Evolutionary conservation across 2,888 invertebrate genomes (phyloP).

Genomic region (Toxonevra muliebris): DNA sequence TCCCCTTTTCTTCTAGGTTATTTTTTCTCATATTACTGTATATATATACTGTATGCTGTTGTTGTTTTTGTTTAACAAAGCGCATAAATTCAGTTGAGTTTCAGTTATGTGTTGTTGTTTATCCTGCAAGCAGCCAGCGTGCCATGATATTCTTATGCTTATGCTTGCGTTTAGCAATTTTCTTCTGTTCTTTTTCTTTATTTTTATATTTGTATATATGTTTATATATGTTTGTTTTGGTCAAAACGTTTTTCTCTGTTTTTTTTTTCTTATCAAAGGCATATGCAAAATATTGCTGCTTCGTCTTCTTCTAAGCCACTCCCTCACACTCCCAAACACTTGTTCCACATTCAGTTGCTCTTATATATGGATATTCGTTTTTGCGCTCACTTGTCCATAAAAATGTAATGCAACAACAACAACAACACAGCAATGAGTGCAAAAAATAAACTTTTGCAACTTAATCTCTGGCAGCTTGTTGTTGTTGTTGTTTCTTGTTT

Average conservation of each 20-base stretch:
- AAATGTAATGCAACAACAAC: neutral
- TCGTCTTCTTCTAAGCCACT: neutral
- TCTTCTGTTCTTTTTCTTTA: neutral
- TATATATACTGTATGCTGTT: conserved; percentile 2
- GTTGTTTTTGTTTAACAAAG: conserved; percentile 12
- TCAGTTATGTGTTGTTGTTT: neutral
- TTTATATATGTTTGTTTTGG: neutral
- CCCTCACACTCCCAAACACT: no score
- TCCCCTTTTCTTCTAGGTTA: neutral
- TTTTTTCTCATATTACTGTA: neutral
- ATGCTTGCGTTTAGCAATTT: neutral
- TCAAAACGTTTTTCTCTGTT: neutral
- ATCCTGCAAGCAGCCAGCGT: no score
- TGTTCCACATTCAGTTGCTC: no score
- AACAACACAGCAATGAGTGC: neutral
- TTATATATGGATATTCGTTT: no score
- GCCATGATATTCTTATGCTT: neutral
- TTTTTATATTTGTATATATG: neutral
- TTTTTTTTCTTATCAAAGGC: neutral
- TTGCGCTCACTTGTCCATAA: neutral
- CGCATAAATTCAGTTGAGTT: conserved; percentile 16
- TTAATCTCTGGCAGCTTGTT: conserved; percentile 39
- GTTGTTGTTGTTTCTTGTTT: conserved; percentile 32
- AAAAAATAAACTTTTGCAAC: conserved; percentile 21
- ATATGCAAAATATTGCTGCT: neutral